Conservation (phyloP, 2,113 vertebrate species). For the Caranx melampygus region DNA sequence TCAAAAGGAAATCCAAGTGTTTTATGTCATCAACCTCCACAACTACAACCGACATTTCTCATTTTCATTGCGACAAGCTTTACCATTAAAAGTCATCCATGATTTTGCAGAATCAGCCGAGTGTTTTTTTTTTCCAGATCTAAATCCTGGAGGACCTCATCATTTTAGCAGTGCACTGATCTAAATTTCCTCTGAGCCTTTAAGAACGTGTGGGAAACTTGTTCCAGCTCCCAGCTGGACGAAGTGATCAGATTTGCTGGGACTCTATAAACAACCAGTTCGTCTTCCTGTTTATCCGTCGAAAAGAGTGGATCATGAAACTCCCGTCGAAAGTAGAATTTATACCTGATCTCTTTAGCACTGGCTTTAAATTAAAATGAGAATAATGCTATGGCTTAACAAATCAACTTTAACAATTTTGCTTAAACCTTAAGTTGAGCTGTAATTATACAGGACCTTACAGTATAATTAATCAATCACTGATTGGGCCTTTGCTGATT, state of each 20-base stretch:
- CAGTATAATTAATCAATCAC: background rate
- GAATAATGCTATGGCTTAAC: too few relatives aligned
- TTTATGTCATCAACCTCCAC: background rate
- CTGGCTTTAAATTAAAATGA: background rate
- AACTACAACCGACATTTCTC: background rate
- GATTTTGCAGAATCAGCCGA: too few relatives aligned
- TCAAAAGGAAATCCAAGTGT: background rate
- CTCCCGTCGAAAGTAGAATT: background rate
- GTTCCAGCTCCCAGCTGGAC: too few relatives aligned
- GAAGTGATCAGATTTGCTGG: too few relatives aligned
- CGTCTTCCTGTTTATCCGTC: too few relatives aligned
- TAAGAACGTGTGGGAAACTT: too few relatives aligned
- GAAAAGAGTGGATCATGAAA: background rate
- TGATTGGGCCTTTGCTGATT: background rate
- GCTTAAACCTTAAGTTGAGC: background rate
- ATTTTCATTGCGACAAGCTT: background rate
- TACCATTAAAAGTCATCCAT: too few relatives aligned
- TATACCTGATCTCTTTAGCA: background rate
- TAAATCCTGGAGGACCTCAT: too few relatives aligned
- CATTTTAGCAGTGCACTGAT: too few relatives aligned
- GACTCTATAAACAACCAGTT: too few relatives aligned
- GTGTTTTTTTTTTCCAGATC: too few relatives aligned
- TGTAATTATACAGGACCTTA: background rate
- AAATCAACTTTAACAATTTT: background rate
- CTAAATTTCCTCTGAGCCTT: too few relatives aligned